phyloP scores from a whole-genome alignment of 2,113 vertebrate species.

The Varanus salvator region DNA sequence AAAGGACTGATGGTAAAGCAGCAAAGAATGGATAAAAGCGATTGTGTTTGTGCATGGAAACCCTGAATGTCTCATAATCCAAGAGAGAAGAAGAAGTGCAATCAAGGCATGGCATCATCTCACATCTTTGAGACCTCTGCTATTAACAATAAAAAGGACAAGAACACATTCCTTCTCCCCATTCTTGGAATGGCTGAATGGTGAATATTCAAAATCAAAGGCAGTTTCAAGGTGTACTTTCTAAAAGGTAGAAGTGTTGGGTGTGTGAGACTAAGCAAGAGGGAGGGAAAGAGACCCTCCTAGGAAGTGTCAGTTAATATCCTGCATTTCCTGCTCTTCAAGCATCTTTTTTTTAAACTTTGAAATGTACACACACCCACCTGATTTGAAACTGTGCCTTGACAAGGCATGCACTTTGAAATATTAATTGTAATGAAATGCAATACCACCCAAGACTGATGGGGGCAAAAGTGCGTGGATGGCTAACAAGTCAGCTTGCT shows the following conservation, averaged over 20 bases:
- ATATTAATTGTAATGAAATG: conserved; percentile 8
- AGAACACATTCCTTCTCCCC: neutral
- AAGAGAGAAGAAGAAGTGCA: neutral
- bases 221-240: neutral
- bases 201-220: conserved; percentile 11
- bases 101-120: neutral
- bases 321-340: neutral
- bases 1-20: neutral
- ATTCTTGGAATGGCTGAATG: neutral
- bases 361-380: neutral
- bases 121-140: neutral
- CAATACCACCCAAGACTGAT: neutral
- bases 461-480: neutral
- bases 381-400: neutral
- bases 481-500: neutral
- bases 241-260: neutral
- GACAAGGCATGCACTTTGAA: conserved; percentile 23
- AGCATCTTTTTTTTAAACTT: neutral
- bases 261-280: neutral
- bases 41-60: neutral
- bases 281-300: neutral
- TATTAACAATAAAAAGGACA: neutral
- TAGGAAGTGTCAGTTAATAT: neutral
- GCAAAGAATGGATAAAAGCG: neutral
- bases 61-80: neutral